Evolutionary conservation across 2,113 vertebrate genomes (phyloP).

Genomic region (Macquaria australasica): DNA sequence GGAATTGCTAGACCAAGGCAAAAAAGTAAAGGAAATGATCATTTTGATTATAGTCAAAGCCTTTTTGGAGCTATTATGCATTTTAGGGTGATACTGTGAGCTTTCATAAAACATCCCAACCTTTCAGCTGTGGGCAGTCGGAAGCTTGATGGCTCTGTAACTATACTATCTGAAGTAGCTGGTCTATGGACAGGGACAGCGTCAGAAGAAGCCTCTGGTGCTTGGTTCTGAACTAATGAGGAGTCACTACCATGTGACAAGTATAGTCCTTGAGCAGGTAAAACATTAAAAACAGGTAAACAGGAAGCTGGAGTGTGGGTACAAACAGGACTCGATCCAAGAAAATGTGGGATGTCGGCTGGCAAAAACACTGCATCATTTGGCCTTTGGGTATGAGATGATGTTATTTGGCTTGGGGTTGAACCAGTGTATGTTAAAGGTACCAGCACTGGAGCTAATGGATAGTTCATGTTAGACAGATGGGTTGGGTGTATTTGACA

Average conservation of each 20-base stretch:
- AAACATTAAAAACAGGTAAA: conserved; percentile 7
- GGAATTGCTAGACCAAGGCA: conserved; percentile 29
- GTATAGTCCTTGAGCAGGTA: conserved; percentile 8
- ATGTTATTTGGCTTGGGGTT: neutral
- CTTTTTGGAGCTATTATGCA: neutral
- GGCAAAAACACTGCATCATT: conserved; percentile 1
- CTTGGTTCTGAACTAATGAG: neutral
- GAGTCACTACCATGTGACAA: neutral
- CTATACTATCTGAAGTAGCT: neutral
- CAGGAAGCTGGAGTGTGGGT: conserved; percentile 6
- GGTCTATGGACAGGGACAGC: neutral
- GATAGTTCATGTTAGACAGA: conserved; percentile 19
- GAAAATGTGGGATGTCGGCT: neutral
- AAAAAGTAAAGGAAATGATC: neutral
- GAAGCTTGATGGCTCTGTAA: neutral
- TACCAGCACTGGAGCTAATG: conserved; percentile 5
- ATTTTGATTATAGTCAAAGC: neutral
- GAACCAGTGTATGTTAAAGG: conserved; percentile 9
- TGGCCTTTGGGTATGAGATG: neutral
- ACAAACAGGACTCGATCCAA: neutral
- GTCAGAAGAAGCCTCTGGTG: neutral
- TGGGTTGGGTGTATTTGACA: conserved; percentile 7
- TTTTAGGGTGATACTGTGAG: neutral
- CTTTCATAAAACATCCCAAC: neutral
- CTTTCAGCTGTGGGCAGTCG: conserved; percentile 3